A percentile compares a stretch with the other conserved stretches of the same genome.
Evolutionary conservation across 2,888 invertebrate species (phyloP).

Genomic region (Xanthorhoe spadicearia): DNA sequence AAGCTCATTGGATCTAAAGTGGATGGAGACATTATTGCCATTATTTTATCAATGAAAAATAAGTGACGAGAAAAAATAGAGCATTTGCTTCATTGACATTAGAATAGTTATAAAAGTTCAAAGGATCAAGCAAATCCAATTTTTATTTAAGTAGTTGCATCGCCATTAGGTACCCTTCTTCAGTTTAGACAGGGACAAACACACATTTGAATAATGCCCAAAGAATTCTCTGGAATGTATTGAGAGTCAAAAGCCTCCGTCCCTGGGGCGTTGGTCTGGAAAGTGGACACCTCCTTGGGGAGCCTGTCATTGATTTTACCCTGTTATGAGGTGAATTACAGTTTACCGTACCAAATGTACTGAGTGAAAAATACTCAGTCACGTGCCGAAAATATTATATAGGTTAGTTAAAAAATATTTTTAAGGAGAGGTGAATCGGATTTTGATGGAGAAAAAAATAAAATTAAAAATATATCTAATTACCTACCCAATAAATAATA

Average conservation of each 20-base stretch:
- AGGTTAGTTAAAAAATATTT: no score
- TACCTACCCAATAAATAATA: no score
- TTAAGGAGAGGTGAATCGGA: no score
- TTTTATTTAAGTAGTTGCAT: background rate
- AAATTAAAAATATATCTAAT: no score
- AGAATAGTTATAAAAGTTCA: background rate
- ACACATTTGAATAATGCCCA: constrained; percentile 19
- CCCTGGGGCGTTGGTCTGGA: constrained; percentile 14
- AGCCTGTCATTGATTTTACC: constrained; percentile 24
- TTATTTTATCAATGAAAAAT: no score
- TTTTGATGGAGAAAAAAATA: no score
- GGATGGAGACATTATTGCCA: no score
- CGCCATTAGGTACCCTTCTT: constrained; percentile 2
- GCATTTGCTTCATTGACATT: no score
- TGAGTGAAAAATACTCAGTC: background rate
- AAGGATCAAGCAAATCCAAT: background rate
- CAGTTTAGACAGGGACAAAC: constrained; percentile 15
- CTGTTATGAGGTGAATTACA: constrained; percentile 6
- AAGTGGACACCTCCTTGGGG: constrained; percentile 28
- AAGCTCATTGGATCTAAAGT: no score
- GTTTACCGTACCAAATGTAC: background rate
- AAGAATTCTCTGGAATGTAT: constrained; percentile 17
- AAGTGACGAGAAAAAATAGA: no score
- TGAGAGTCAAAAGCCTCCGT: constrained; percentile 23
- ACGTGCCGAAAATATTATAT: background rate